These are phyloP conservation scores for Onychostruthus taczanowskii DNA, from an alignment of 2,113 vertebrate genomes.

Conservation along the genomic window DNA sequence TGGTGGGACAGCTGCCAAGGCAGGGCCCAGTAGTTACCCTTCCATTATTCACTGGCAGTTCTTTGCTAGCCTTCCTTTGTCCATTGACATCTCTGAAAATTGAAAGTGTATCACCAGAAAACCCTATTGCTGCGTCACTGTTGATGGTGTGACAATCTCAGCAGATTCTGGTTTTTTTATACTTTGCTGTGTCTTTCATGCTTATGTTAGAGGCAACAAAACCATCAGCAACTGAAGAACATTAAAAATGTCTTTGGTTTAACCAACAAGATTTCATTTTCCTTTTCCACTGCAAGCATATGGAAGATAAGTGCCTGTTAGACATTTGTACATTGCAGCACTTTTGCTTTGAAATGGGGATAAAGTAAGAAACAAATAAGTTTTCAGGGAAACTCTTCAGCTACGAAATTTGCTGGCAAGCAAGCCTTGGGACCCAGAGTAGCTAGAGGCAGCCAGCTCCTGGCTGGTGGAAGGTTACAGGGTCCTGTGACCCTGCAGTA, in stretches of 20 bases:
- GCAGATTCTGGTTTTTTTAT: background rate
- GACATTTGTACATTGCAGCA: background rate
- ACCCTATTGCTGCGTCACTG: background rate
- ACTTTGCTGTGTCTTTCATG: background rate
- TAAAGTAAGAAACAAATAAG: background rate
- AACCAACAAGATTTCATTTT: conserved; percentile 4
- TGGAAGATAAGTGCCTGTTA: background rate
- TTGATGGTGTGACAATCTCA: background rate
- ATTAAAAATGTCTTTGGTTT: background rate
- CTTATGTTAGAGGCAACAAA: background rate
- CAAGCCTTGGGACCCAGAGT: background rate
- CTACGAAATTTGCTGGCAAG: background rate
- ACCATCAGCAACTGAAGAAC: background rate
- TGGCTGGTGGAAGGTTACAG: background rate
- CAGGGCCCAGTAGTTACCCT: background rate
- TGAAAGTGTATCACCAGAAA: background rate
- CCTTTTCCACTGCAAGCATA: background rate
- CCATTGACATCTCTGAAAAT: background rate
- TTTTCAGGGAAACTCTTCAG: background rate
- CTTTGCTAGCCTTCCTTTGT: background rate
- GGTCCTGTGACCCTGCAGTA: background rate
- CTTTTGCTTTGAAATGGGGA: background rate
- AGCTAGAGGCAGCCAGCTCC: background rate
- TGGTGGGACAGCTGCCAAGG: conserved; percentile 51
- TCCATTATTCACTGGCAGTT: background rate